A percentile compares a stretch with the other conserved stretches of the same genome.
Conservation (phyloP, 1,140 invertebrate genomes). For the Bilobella aurantiaca region DNA sequence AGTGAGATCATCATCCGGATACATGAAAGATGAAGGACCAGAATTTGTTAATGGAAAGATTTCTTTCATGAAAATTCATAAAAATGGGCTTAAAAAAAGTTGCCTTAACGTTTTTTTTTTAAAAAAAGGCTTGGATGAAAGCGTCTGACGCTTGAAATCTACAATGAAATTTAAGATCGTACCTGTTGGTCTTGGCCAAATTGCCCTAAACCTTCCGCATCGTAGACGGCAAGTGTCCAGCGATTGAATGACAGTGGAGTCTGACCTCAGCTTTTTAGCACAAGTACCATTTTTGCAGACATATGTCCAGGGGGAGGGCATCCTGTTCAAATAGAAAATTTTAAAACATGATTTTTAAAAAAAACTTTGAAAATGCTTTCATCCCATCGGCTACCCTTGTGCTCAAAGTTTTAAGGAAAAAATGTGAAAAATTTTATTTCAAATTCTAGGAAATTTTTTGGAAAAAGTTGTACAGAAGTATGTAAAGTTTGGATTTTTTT, state of each 20-base stretch:
- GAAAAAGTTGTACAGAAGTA: conserved; percentile 6
- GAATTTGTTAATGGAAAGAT: not conserved
- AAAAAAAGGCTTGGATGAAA: not conserved
- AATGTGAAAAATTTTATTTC: too few relatives aligned
- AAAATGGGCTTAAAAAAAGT: too few relatives aligned
- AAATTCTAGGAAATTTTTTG: too few relatives aligned
- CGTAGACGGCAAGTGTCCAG: conserved; percentile 33
- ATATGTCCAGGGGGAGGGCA: conserved; percentile 36
- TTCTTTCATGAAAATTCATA: not conserved
- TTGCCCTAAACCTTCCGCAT: conserved; percentile 35
- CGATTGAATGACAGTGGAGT: conserved; percentile 36
- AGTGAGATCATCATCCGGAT: conserved; percentile 1
- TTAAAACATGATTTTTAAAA: not conserved
- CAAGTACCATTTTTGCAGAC: conserved; percentile 36
- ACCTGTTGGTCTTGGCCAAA: conserved; percentile 36
- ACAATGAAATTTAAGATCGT: not conserved
- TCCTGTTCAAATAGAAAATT: conserved; percentile 23
- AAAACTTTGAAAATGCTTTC: not conserved
- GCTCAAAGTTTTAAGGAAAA: too few relatives aligned
- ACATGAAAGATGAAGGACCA: too few relatives aligned
- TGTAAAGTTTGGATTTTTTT: not conserved
- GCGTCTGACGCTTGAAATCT: not conserved
- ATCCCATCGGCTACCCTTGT: not conserved
- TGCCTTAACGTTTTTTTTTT: too few relatives aligned
- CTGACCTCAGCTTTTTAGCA: conserved; percentile 33